Evolutionary conservation across 2,888 invertebrate genomes (phyloP).

Genomic region (Noctua fimbriata): DNA sequence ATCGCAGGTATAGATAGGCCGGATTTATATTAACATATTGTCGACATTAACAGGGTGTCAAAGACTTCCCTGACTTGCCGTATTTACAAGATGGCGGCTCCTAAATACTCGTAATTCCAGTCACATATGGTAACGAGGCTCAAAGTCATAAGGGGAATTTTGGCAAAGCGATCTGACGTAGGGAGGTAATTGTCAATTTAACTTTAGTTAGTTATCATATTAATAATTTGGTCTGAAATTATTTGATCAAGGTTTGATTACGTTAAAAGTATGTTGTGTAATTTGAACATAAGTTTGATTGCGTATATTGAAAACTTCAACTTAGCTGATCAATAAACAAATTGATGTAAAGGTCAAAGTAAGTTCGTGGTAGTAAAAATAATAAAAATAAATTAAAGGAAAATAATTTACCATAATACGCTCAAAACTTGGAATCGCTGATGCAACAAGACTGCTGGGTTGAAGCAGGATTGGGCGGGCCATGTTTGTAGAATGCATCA

Average conservation of each 20-base stretch:
- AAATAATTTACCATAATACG: background rate
- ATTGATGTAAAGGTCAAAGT: background rate
- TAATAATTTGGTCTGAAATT: background rate
- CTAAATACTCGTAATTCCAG: slow-evolving; percentile 23
- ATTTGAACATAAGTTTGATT: background rate
- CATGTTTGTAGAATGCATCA: no score
- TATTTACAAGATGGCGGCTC: slow-evolving; percentile 28
- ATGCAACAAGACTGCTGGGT: no score
- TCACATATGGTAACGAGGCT: slow-evolving; percentile 11
- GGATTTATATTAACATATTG: slow-evolving; percentile 42
- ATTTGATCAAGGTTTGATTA: background rate
- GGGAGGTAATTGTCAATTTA: slow-evolving; percentile 3
- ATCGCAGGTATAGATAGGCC: background rate
- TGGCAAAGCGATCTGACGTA: background rate
- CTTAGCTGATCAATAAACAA: background rate
- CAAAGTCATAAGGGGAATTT: slow-evolving; percentile 31
- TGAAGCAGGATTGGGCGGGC: no score
- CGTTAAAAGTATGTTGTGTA: background rate
- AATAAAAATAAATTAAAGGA: background rate
- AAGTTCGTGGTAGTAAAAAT: background rate
- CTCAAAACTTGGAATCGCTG: no score
- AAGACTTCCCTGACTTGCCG: slow-evolving; percentile 8
- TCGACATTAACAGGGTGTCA: slow-evolving; percentile 22
- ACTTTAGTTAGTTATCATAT: background rate
- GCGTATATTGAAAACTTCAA: background rate